Conservation (phyloP, 2,888 invertebrate species). For the Sesamia inferens region DNA sequence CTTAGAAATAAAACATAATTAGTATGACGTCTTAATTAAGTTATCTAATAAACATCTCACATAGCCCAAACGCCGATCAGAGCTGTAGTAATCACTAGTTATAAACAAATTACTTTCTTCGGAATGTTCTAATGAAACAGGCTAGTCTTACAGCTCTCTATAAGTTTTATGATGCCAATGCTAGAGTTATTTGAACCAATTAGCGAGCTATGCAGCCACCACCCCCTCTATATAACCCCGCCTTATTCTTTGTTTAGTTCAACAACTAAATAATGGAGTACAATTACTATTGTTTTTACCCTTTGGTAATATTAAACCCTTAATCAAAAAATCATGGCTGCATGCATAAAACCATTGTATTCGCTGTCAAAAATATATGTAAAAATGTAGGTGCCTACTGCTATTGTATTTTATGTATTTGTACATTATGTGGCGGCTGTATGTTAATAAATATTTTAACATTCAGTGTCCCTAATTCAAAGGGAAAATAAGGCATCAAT, state of each 20-base stretch:
- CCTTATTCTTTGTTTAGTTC: slow-evolving; percentile 71
- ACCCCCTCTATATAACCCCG: slow-evolving; percentile 77
- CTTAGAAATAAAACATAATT: slow-evolving; percentile 14
- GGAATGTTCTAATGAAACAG: slow-evolving; percentile 61
- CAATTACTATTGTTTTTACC: slow-evolving; percentile 74
- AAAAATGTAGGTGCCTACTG: background rate
- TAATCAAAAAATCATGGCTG: slow-evolving; percentile 60
- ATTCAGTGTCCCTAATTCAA: background rate
- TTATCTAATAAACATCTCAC: slow-evolving; percentile 42
- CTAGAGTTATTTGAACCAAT: slow-evolving; percentile 76
- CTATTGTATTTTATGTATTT: background rate
- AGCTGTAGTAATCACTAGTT: slow-evolving; percentile 39
- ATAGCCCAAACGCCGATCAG: slow-evolving; percentile 22
- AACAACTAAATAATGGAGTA: slow-evolving; percentile 69
- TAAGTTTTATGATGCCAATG: slow-evolving; percentile 68
- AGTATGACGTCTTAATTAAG: slow-evolving; percentile 28
- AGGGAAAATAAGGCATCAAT: background rate
- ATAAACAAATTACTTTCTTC: slow-evolving; percentile 55
- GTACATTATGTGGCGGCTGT: slow-evolving; percentile 2
- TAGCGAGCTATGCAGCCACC: slow-evolving; percentile 74
- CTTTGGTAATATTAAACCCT: slow-evolving; percentile 63
- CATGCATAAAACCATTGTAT: slow-evolving; percentile 30
- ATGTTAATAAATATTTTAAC: slow-evolving; percentile 1
- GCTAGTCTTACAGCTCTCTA: slow-evolving; percentile 58
- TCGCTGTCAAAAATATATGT: slow-evolving; percentile 2